Percentiles rank a stretch among this genome's conserved stretches.
phyloP scores from a whole-genome alignment of 2,888 invertebrate species.

The Liodrosophila aerea region DNA sequence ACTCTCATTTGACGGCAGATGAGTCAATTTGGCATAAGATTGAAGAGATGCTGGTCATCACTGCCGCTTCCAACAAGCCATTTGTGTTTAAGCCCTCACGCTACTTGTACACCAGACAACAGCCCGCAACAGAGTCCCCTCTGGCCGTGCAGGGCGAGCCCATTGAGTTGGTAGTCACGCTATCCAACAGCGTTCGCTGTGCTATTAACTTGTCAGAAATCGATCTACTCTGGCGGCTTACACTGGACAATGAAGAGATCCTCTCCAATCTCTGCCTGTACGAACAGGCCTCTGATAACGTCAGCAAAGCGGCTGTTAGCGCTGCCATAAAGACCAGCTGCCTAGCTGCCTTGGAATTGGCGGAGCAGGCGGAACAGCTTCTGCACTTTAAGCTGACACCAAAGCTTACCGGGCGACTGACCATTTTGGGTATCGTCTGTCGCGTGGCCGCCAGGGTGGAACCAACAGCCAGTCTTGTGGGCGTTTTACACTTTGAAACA shows the following conservation, averaged over 20 bases:
- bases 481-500: constrained; percentile 80
- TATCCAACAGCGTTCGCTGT: constrained; percentile 85
- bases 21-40: constrained; percentile 87
- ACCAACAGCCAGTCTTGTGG: constrained; percentile 74
- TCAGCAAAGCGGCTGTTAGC: constrained; percentile 69
- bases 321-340: constrained; percentile 79
- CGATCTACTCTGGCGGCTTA: constrained; percentile 81
- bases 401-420: constrained; percentile 87
- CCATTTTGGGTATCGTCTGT: constrained; percentile 88
- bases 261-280: constrained; percentile 82
- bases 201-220: constrained; percentile 82
- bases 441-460: constrained; percentile 80
- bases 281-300: constrained; percentile 74
- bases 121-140: constrained; percentile 86
- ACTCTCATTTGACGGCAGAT: constrained; percentile 81
- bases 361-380: constrained; percentile 84
- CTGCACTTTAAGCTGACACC: constrained; percentile 89
- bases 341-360: constrained; percentile 72
- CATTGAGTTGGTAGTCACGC: constrained; percentile 86
- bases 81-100: constrained; percentile 91
- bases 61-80: constrained; percentile 86
- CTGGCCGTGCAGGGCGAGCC: constrained; percentile 91
- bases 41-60: constrained; percentile 90
- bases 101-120: constrained; percentile 87
- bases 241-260: constrained; percentile 81